These are phyloP conservation scores for Tipula confusa DNA, from an alignment of 2,888 invertebrate species.

Conservation along the genomic window DNA sequence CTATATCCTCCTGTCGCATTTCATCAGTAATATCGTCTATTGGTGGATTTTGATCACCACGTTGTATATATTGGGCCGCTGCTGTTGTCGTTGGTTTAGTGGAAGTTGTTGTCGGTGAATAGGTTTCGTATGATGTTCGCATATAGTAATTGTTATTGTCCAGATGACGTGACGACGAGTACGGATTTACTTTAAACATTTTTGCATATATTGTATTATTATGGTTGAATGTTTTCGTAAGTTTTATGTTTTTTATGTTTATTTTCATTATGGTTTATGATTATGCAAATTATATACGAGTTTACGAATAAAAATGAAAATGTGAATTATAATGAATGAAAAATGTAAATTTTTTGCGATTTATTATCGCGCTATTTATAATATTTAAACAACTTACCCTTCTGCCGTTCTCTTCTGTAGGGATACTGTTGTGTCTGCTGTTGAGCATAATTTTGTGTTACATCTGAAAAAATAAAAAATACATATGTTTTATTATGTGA, in stretches of 20 bases:
- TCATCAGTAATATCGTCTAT: not conserved
- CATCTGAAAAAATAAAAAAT: not conserved
- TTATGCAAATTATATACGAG: not conserved
- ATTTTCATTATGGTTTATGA: not conserved
- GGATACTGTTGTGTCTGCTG: not conserved
- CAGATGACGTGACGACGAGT: not conserved
- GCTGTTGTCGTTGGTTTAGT: not conserved
- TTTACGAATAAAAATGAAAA: not conserved
- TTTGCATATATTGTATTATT: not conserved
- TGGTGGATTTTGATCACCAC: not conserved
- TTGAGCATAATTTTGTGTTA: conserved; percentile 14
- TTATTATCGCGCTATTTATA: not conserved
- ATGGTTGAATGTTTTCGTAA: not conserved
- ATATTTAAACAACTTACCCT: not conserved
- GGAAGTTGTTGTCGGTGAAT: not conserved
- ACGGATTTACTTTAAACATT: not conserved
- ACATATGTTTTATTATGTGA: no score
- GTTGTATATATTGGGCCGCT: not conserved
- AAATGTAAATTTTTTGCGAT: not conserved
- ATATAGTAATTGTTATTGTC: not conserved
- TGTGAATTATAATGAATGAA: not conserved
- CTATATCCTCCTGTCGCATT: not conserved
- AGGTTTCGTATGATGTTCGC: not conserved
- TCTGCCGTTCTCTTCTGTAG: not conserved
- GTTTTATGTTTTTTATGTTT: not conserved